Evolutionary conservation across 2,113 vertebrate species (phyloP).

Genomic region (Mungos mungo): DNA sequence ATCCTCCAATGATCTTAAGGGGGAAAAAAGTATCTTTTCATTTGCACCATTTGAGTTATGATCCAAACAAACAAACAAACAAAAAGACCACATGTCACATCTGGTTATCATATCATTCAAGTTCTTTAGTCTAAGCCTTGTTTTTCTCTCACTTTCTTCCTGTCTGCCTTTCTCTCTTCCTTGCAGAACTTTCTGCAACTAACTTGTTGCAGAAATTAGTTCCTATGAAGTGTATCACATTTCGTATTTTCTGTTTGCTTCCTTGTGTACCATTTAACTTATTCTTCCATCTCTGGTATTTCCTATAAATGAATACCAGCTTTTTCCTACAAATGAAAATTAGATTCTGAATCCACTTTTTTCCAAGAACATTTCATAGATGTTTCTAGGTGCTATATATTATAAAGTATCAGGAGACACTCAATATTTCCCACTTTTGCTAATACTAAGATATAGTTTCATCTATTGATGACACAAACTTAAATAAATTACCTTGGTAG

Average conservation of each 20-base stretch:
- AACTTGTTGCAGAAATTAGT: not conserved
- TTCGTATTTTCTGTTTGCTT: not conserved
- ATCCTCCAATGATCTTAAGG: not conserved
- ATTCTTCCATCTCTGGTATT: not conserved
- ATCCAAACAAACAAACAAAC: not conserved
- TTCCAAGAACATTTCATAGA: not conserved
- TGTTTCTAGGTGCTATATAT: not conserved
- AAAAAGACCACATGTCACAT: not conserved
- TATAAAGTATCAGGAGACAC: not conserved
- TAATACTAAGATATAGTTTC: not conserved
- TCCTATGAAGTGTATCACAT: not conserved
- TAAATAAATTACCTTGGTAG: not conserved
- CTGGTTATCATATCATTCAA: not conserved
- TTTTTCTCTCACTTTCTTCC: not conserved
- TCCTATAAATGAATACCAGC: not conserved
- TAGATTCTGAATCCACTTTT: not conserved
- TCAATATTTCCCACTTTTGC: not conserved
- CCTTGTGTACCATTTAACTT: not conserved
- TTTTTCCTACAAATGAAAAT: not conserved
- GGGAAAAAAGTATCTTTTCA: not conserved
- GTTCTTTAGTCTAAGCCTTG: not conserved
- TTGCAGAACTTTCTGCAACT: too few relatives aligned
- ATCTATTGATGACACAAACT: not conserved
- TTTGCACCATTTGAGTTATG: not conserved
- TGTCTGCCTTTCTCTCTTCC: not conserved